These are phyloP conservation scores for Sialis lutaria DNA, from an alignment of 2,888 invertebrate genomes.

Conservation along the genomic window DNA sequence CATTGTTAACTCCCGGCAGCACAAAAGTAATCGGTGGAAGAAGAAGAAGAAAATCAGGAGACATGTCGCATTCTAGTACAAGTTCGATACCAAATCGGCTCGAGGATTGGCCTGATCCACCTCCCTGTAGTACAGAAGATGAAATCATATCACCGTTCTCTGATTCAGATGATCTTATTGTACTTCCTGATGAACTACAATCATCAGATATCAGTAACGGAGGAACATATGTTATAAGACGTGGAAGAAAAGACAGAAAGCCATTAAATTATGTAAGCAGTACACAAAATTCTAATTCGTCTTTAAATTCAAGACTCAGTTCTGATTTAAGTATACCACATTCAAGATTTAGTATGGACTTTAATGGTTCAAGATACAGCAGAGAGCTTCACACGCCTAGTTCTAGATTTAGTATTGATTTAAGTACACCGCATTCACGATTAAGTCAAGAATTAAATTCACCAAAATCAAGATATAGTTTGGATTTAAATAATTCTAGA, in stretches of 20 bases:
- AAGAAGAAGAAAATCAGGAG: slow-evolving; percentile 35
- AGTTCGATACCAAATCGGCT: slow-evolving; percentile 53
- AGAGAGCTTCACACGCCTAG: slow-evolving; percentile 41
- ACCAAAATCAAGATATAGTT: slow-evolving; percentile 32
- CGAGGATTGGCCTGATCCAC: slow-evolving; percentile 55
- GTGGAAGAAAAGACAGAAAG: slow-evolving; percentile 51
- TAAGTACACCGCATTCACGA: slow-evolving; percentile 42
- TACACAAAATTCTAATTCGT: slow-evolving; percentile 31
- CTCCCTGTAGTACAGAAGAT: slow-evolving; percentile 47
- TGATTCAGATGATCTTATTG: slow-evolving; percentile 30
- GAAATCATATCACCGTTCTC: slow-evolving; percentile 52
- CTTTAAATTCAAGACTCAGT: slow-evolving; percentile 42
- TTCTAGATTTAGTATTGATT: slow-evolving; percentile 49
- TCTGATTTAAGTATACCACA: slow-evolving; percentile 42
- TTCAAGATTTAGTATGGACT: slow-evolving; percentile 37
- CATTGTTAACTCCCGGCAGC: slow-evolving; percentile 50
- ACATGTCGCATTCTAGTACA: slow-evolving; percentile 45
- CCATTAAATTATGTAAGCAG: slow-evolving; percentile 41
- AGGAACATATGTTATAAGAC: slow-evolving; percentile 68
- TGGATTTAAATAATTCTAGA: slow-evolving; percentile 36
- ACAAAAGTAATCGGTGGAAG: slow-evolving; percentile 44
- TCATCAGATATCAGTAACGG: slow-evolving; percentile 34
- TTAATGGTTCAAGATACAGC: slow-evolving; percentile 32
- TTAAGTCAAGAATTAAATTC: slow-evolving; percentile 17
- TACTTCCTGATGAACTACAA: slow-evolving; percentile 17